Percentiles rank a stretch among this genome's conserved stretches.
phyloP scores from a whole-genome alignment of 2,797 vertebrate genomes.

The Myoxocephalus aenaeus region DNA sequence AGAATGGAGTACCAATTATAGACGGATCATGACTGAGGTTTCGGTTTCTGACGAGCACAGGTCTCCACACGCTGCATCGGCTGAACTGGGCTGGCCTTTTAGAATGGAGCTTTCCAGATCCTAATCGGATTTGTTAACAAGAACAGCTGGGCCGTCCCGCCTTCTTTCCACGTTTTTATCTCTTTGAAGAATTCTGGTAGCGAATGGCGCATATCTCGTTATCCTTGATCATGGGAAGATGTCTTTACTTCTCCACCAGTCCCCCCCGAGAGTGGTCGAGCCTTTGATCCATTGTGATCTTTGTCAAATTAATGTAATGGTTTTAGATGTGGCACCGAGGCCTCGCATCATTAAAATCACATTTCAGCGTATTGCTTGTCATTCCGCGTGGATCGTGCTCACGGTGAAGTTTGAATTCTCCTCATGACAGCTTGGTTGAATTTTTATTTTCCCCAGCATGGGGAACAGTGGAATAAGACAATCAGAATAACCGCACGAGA shows the following conservation, averaged over 20 bases:
- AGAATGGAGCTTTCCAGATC: constrained; percentile 32
- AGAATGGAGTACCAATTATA: constrained; percentile 4
- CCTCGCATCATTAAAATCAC: constrained; percentile 43
- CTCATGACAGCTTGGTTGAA: neutral
- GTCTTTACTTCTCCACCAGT: constrained; percentile 15
- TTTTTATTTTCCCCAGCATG: neutral
- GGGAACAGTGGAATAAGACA: neutral
- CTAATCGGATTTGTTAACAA: constrained; percentile 49
- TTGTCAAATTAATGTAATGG: constrained; percentile 49
- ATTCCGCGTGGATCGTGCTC: constrained; percentile 20
- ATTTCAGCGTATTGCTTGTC: constrained; percentile 15
- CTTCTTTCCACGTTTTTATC: constrained; percentile 16
- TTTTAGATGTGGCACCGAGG: constrained; percentile 35
- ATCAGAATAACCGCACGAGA: neutral
- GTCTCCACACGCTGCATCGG: neutral
- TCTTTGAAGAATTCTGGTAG: constrained; percentile 47
- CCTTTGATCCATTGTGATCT: constrained; percentile 65
- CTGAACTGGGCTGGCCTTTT: constrained; percentile 25
- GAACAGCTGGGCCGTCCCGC: constrained; percentile 14
- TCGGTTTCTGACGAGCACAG: constrained; percentile 29
- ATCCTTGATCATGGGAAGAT: constrained; percentile 47
- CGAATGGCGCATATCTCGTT: constrained; percentile 35
- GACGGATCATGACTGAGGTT: constrained; percentile 36
- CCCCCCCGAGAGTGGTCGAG: constrained; percentile 22
- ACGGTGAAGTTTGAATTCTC: neutral